Evolutionary conservation across 2,888 invertebrate species (phyloP), one percentile per base, ranked within the genome.

Genomic region (Sinodicranocentrus sp.): DNA sequence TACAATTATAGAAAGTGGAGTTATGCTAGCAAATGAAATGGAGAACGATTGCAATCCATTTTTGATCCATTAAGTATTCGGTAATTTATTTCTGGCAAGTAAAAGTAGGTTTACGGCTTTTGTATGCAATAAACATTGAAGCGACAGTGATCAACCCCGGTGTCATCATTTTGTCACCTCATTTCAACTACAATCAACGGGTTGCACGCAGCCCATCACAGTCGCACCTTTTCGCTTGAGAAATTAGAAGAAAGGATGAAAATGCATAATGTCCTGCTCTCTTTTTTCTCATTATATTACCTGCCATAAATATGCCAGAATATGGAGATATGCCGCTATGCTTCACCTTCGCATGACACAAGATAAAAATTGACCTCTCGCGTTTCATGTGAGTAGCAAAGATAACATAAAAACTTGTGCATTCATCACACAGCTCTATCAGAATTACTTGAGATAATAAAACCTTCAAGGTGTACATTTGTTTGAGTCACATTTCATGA

Each of bases 101-200:
- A 25, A 59, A 59, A 25, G 52, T 75, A 63, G 75, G 75, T 75
- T 75, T 75, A 75, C 39, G 48, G 52, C 75, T 43, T 65, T 48
- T 28, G 15, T 21, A 43, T 21, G 44, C 26, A 48, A 44, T 44
- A 75, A 48, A 48, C 43, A 43, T 23, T 6, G 6, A 72, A 72
- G 54, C 25, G n/a, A 70, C 28, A 52, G 39, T 61, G 23, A 43
- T 73, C 59, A 39, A 43, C 39, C 39, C 52, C 23, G 25, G 75
- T 75, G 75, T 63, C 65, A 65, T 21, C 75, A 61, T 43, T 71
- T 72, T 72, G 72, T 72, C 72, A 72, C 72, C 72, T 72, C 28
- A 21, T 72, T 19, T 65, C 13, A 2, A 15, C 8, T 13, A 26
- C 25, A n/a, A n/a, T n/a, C n/a, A n/a, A 19, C 54, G 23, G 10